These are phyloP conservation scores for Diaperis boleti DNA, from an alignment of 2,888 invertebrate species.

Conservation along the genomic window DNA sequence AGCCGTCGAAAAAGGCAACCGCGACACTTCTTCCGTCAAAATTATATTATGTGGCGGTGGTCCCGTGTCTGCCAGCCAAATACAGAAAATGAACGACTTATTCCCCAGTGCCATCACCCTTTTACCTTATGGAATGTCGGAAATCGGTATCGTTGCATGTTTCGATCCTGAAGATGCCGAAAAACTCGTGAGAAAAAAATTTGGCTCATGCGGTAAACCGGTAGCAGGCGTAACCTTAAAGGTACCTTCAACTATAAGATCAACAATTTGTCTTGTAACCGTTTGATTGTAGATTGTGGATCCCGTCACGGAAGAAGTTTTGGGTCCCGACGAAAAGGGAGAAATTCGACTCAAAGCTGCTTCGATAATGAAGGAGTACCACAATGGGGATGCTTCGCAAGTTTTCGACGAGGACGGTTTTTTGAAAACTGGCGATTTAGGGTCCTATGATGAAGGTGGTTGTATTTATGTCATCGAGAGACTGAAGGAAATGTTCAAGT, in stretches of 20 bases:
- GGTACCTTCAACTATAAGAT: constrained; percentile 8
- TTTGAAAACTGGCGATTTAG: constrained; percentile 55
- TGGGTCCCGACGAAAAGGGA: constrained; percentile 61
- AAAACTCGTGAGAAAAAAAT: background rate
- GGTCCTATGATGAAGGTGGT: constrained; percentile 55
- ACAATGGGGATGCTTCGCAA: constrained; percentile 46
- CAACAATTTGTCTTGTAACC: background rate
- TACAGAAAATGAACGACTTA: background rate
- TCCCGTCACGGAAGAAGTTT: constrained; percentile 61
- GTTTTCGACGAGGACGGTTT: constrained; percentile 53
- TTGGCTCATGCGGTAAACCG: constrained; percentile 43
- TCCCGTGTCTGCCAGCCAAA: background rate
- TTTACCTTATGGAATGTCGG: background rate
- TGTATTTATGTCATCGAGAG: constrained; percentile 55
- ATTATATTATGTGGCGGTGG: constrained; percentile 6
- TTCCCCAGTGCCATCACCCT: background rate
- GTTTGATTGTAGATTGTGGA: constrained; percentile 61
- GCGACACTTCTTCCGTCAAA: constrained; percentile 15
- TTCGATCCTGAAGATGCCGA: background rate
- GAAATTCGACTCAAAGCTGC: constrained; percentile 67
- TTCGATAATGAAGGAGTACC: constrained; percentile 64
- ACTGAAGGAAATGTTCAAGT: constrained; percentile 57
- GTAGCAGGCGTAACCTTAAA: constrained; percentile 33
- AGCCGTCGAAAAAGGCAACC: background rate
- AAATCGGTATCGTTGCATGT: background rate